Conservation (phyloP, 2,888 invertebrate species). For the Ormyrus rosae region DNA sequence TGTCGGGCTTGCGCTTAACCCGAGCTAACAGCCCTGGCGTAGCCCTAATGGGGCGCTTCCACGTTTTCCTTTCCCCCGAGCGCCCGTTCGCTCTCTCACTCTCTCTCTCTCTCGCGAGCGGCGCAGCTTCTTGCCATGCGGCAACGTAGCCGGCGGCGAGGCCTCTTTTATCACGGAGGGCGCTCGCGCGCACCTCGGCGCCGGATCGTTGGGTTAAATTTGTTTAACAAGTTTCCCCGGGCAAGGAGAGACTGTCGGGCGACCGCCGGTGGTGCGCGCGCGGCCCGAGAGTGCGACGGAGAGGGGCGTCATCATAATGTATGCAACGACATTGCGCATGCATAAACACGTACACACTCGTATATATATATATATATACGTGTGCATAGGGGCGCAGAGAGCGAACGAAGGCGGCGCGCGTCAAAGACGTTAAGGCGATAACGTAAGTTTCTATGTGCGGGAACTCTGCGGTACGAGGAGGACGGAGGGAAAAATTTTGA, state of each 20-base stretch:
- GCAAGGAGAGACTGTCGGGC: background rate
- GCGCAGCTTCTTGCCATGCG: background rate
- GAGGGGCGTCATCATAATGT: constrained; percentile 23
- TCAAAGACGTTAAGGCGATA: constrained; percentile 50
- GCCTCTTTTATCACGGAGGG: constrained; percentile 43
- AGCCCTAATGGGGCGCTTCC: constrained; percentile 31
- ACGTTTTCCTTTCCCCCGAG: background rate
- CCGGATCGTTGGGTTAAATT: constrained; percentile 45
- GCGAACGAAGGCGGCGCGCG: background rate
- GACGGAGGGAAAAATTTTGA: constrained; percentile 19
- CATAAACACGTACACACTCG: constrained; percentile 41
- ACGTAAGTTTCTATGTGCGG: constrained; percentile 32
- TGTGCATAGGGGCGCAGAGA: background rate
- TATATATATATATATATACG: no score
- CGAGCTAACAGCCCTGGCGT: background rate
- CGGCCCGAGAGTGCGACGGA: background rate
- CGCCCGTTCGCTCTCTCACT: background rate
- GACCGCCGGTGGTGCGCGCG: background rate
- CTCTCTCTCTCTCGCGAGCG: background rate
- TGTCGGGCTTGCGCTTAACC: constrained; percentile 37
- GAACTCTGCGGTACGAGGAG: background rate
- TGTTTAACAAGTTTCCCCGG: constrained; percentile 54
- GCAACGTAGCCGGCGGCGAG: constrained; percentile 10
- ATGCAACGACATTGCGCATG: constrained; percentile 54
- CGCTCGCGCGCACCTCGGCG: background rate